Percentiles rank a stretch among this genome's conserved stretches.
Evolutionary conservation across 2,797 vertebrate species (phyloP).

Genomic region (Onychomys torridus): DNA sequence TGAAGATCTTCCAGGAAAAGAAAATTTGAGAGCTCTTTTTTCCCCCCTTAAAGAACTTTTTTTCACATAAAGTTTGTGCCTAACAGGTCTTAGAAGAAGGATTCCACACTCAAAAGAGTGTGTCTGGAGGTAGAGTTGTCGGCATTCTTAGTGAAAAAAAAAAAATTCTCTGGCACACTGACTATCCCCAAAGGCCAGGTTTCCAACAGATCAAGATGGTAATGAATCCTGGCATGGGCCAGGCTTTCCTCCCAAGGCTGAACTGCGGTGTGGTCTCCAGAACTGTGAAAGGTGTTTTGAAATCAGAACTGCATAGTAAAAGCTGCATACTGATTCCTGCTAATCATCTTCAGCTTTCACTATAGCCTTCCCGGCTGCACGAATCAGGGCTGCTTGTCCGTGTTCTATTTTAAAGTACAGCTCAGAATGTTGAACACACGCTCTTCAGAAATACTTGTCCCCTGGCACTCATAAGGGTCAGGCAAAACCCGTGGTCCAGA

Average conservation of each 20-base stretch:
- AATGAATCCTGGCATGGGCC: rapidly evolving
- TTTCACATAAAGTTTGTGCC: background rate
- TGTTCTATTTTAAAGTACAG: background rate
- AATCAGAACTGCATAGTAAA: background rate
- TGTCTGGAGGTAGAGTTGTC: constrained; percentile 89
- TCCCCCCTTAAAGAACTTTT: background rate
- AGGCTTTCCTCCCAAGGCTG: background rate
- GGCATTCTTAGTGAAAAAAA: constrained; percentile 91
- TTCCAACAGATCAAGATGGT: background rate
- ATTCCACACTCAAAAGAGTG: constrained; percentile 88
- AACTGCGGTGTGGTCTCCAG: background rate
- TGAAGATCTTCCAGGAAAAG: background rate
- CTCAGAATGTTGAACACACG: background rate
- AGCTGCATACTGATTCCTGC: background rate
- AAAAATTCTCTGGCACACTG: constrained; percentile 88
- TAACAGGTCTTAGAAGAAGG: constrained; percentile 90
- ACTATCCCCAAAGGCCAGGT: constrained; percentile 87
- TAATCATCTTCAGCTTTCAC: background rate
- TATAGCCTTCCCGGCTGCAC: background rate
- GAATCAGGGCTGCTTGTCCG: background rate
- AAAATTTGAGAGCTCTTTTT: background rate
- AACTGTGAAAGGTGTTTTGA: background rate
- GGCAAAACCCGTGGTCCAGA: background rate
- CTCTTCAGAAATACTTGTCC: background rate
- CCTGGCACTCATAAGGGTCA: background rate